Percentiles rank a stretch among this genome's conserved stretches.
phyloP scores from a whole-genome alignment of 2,888 invertebrate species.

The Drosophila kambysellisi region DNA sequence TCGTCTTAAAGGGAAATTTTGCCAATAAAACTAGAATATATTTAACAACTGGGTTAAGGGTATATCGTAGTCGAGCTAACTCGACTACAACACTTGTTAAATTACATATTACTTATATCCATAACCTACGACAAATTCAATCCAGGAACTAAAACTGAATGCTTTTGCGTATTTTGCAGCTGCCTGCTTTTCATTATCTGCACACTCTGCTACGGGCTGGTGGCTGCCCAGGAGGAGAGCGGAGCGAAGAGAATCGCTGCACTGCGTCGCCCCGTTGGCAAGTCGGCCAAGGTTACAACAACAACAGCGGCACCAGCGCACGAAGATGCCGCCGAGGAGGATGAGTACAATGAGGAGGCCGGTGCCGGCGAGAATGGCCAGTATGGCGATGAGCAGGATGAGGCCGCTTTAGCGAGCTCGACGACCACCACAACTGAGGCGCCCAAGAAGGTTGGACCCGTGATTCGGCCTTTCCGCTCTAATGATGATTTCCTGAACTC shows the following conservation, averaged over 20 bases:
- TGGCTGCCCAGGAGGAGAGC: slow-evolving; percentile 73
- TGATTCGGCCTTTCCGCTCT: slow-evolving; percentile 91
- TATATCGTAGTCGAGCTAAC: no score
- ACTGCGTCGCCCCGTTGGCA: slow-evolving; percentile 80
- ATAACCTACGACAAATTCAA: background rate
- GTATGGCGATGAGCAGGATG: slow-evolving; percentile 86
- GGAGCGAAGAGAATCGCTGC: slow-evolving; percentile 77
- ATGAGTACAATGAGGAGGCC: slow-evolving; percentile 84
- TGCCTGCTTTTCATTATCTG: slow-evolving; percentile 79
- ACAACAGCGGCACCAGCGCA: slow-evolving; percentile 79
- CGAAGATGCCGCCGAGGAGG: slow-evolving; percentile 83
- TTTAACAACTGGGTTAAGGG: no score
- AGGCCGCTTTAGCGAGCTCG: slow-evolving; percentile 72
- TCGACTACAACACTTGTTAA: background rate
- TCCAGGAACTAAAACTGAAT: background rate
- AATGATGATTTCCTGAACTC: slow-evolving; percentile 91
- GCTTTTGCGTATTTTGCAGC: slow-evolving; percentile 45
- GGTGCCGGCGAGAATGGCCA: slow-evolving; percentile 85
- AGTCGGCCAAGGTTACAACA: slow-evolving; percentile 76
- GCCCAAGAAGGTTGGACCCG: slow-evolving; percentile 88
- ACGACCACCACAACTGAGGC: slow-evolving; percentile 89
- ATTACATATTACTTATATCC: background rate
- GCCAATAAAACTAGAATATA: no score
- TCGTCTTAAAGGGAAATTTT: no score
- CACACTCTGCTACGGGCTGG: slow-evolving; percentile 74